Conservation (phyloP, 2,797 vertebrate genomes). For the Coregonus suidteri region DNA sequence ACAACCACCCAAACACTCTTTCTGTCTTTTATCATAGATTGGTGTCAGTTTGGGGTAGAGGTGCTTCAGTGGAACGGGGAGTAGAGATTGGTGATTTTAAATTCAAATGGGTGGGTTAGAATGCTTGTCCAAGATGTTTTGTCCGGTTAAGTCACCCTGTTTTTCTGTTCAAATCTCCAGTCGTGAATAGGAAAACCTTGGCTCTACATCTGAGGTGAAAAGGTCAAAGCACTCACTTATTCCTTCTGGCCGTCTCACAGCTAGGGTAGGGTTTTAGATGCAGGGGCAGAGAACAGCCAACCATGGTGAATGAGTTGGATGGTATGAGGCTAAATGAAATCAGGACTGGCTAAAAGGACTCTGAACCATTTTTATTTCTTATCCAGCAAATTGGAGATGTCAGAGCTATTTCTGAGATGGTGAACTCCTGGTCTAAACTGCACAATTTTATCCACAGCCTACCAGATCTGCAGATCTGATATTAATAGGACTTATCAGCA, state of each 20-base stretch:
- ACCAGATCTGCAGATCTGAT: neutral
- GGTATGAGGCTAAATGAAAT: neutral
- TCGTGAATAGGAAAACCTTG: conserved; percentile 28
- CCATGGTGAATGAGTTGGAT: neutral
- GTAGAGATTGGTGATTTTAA: conserved; percentile 9
- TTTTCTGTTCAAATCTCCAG: neutral
- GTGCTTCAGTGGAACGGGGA: neutral
- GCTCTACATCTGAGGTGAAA: conserved; percentile 5
- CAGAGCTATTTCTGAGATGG: neutral
- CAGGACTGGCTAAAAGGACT: neutral
- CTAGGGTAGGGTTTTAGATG: neutral
- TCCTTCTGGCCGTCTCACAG: conserved; percentile 3
- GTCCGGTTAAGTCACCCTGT: neutral
- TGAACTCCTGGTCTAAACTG: neutral
- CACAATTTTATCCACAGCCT: neutral
- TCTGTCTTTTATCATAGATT: too few relatives aligned
- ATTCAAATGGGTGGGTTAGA: conserved; percentile 12
- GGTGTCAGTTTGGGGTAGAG: too few relatives aligned
- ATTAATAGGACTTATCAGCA: neutral
- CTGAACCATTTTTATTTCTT: neutral
- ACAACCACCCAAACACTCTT: conserved; percentile 5
- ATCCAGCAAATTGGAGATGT: neutral
- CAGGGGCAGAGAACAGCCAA: neutral
- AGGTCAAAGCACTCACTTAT: conserved; percentile 21
- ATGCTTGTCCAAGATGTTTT: conserved; percentile 30